Evolutionary conservation across 2,888 invertebrate genomes (phyloP).

Genomic region (Lasius platythorax): DNA sequence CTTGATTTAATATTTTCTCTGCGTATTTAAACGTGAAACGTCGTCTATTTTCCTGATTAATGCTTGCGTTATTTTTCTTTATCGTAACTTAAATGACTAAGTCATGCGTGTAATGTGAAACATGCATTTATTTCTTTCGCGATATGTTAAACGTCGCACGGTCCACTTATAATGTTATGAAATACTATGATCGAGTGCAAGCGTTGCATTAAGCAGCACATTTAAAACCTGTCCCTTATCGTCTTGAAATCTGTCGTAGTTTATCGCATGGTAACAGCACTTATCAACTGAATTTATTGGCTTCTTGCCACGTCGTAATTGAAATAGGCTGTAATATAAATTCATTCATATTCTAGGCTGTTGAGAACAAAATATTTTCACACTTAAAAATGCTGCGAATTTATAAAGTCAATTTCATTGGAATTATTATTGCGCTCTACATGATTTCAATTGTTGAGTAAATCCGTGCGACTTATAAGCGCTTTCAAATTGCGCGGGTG

Average conservation of each 20-base stretch:
- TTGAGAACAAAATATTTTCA: neutral
- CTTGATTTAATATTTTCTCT: neutral
- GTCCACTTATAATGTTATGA: constrained; percentile 48
- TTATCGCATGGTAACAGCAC: constrained; percentile 30
- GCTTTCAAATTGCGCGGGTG: neutral
- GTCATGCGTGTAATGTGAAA: constrained; percentile 29
- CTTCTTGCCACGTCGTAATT: constrained; percentile 31
- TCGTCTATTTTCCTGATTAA: neutral
- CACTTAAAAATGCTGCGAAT: constrained; percentile 13
- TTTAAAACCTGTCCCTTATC: constrained; percentile 46
- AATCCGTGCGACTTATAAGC: neutral
- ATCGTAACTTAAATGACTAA: neutral
- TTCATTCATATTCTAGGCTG: constrained; percentile 12
- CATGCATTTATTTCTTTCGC: constrained; percentile 23
- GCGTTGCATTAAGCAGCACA: constrained; percentile 39
- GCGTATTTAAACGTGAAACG: neutral
- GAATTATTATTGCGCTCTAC: neutral
- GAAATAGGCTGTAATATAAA: constrained; percentile 34
- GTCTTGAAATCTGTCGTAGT: constrained; percentile 42
- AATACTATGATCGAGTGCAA: constrained; percentile 38
- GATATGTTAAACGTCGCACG: constrained; percentile 36
- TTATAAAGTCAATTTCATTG: neutral
- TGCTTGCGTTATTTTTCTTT: constrained; percentile 12
- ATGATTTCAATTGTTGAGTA: constrained; percentile 4
- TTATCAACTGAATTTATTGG: constrained; percentile 26